A percentile compares a stretch with the other conserved stretches of the same genome.
phyloP scores from a whole-genome alignment of 2,797 vertebrate genomes.

The Esox masquinongy region DNA sequence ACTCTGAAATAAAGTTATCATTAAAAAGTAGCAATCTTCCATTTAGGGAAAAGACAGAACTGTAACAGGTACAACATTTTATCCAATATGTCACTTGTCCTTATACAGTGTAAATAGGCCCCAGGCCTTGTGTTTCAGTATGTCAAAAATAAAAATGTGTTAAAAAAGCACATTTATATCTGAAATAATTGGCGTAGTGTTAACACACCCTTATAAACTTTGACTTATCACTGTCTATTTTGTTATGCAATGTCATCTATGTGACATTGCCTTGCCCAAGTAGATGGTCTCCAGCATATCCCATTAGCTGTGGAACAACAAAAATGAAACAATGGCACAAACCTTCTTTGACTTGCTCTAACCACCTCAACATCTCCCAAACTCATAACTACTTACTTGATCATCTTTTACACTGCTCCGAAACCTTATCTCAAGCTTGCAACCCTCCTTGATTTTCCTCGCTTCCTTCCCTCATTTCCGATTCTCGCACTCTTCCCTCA shows the following conservation, averaged over 20 bases:
- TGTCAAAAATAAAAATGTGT: conserved; percentile 25
- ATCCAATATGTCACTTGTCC: not conserved
- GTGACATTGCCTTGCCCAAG: not conserved
- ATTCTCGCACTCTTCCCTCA: not conserved
- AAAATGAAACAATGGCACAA: not conserved
- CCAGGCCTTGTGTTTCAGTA: conserved; percentile 66
- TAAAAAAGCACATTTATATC: conserved; percentile 51
- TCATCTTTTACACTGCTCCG: conserved; percentile 6
- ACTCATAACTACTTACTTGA: conserved; percentile 1
- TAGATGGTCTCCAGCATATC: not conserved
- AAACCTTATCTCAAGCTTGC: not conserved
- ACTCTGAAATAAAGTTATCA: conserved; percentile 52
- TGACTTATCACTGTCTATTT: not conserved
- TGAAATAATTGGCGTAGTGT: conserved; percentile 9
- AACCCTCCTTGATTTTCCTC: not conserved
- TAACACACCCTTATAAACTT: not conserved
- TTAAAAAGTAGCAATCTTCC: conserved; percentile 35
- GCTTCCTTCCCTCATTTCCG: not conserved
- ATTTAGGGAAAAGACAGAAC: conserved; percentile 26
- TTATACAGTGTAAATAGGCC: conserved; percentile 52
- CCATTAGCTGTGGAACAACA: not conserved
- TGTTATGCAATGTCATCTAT: not conserved
- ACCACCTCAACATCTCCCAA: not conserved
- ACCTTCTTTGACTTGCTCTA: not conserved
- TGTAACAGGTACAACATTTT: not conserved